A percentile compares a stretch with the other conserved stretches of the same genome.
phyloP scores from a whole-genome alignment of 1,140 invertebrate genomes.

The Tetramorium simillimum region DNA sequence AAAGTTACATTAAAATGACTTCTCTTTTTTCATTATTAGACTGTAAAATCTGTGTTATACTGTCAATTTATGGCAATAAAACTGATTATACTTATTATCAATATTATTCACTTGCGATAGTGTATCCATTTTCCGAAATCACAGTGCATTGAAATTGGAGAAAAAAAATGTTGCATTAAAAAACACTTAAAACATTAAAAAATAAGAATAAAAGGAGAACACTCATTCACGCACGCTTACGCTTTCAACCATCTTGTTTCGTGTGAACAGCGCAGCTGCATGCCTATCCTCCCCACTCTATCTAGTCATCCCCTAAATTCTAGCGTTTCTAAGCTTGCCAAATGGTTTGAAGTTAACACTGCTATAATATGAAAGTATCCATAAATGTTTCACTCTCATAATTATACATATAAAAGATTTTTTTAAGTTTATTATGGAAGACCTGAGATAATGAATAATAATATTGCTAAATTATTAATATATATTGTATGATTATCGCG shows the following conservation, averaged over 20 bases:
- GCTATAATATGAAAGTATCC: not conserved
- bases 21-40: not conserved
- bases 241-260: constrained; percentile 81
- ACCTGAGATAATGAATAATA: not conserved
- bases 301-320: constrained; percentile 74
- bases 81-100: not conserved
- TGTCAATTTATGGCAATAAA: not conserved
- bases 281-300: constrained; percentile 70
- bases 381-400: not conserved
- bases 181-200: constrained; percentile 33
- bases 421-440: not conserved
- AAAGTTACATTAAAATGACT: not conserved
- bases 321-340: constrained; percentile 19
- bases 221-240: constrained; percentile 58
- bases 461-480: not conserved
- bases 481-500: too few relatives aligned
- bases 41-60: not conserved
- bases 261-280: constrained; percentile 80
- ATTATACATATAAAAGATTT: not conserved
- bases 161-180: not conserved
- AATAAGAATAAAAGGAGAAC: constrained; percentile 50
- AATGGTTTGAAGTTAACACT: constrained; percentile 3
- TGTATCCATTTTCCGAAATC: not conserved
- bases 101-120: not conserved
- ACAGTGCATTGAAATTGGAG: not conserved